Evolutionary conservation across 2,888 invertebrate species (phyloP).

Genomic region (Gymnoscelis rufifasciata): DNA sequence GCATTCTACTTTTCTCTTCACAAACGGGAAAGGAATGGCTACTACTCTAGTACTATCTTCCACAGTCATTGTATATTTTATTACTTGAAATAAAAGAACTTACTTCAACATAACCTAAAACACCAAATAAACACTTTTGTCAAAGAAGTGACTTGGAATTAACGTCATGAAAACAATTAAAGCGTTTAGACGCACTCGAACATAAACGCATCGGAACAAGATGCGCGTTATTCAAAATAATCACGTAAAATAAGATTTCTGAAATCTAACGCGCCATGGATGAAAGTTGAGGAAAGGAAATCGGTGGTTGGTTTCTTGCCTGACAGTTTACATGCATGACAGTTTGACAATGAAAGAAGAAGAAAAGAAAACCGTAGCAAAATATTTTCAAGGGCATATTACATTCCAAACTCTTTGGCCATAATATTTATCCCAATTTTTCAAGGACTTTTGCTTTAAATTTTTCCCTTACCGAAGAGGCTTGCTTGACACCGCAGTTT

Average conservation of each 20-base stretch:
- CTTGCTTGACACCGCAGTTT: no score
- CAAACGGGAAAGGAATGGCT: constrained; percentile 54
- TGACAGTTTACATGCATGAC: background rate
- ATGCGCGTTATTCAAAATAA: constrained; percentile 9
- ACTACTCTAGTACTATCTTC: constrained; percentile 53
- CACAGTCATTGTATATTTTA: constrained; percentile 62
- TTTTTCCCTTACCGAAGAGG: no score
- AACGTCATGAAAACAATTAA: constrained; percentile 13
- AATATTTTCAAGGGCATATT: no score
- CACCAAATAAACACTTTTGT: constrained; percentile 33
- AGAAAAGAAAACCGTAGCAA: no score
- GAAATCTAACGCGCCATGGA: constrained; percentile 49
- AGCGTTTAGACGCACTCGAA: constrained; percentile 2
- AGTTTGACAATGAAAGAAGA: background rate
- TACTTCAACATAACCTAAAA: constrained; percentile 68
- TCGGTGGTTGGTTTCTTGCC: no score
- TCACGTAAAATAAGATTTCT: constrained; percentile 30
- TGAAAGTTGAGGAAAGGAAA: constrained; percentile 28
- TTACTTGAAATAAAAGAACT: constrained; percentile 52
- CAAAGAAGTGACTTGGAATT: constrained; percentile 10
- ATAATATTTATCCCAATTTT: no score
- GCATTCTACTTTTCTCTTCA: constrained; percentile 70
- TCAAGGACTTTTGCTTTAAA: no score
- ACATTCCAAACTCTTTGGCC: no score
- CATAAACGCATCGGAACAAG: constrained; percentile 11